Conservation (phyloP, 1,140 invertebrate species). For the Papilio machaon region DNA sequence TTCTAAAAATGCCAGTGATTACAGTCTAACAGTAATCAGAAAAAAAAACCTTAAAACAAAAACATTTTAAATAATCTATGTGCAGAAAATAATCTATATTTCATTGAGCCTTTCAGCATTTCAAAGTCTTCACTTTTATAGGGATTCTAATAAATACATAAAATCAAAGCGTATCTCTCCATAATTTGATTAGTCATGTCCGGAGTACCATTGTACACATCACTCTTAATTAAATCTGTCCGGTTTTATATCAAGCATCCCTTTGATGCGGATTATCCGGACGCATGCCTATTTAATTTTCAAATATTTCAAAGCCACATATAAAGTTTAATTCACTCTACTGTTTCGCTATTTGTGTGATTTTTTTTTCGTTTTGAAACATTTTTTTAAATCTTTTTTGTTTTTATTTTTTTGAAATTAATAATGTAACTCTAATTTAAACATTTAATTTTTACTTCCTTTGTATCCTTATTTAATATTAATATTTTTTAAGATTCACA, state of each 20-base stretch:
- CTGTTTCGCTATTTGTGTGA: neutral
- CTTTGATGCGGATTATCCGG: constrained; percentile 18
- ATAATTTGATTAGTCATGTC: constrained; percentile 33
- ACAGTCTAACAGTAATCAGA: too few relatives aligned
- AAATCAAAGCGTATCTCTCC: constrained; percentile 23
- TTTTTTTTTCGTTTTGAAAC: too few relatives aligned
- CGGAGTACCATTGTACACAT: constrained; percentile 32
- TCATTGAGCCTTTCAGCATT: neutral
- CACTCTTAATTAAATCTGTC: constrained; percentile 34
- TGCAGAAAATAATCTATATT: neutral
- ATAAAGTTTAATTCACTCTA: neutral
- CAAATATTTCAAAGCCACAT: constrained; percentile 8
- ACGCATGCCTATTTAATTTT: neutral
- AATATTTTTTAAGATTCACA: too few relatives aligned
- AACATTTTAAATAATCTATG: neutral
- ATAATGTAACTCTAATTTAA: too few relatives aligned
- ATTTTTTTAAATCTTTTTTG: too few relatives aligned
- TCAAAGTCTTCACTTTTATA: neutral
- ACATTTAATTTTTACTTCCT: too few relatives aligned
- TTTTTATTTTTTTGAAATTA: too few relatives aligned
- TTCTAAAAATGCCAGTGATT: too few relatives aligned
- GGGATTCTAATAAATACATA: constrained; percentile 26
- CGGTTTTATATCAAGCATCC: constrained; percentile 27
- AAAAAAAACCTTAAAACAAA: too few relatives aligned
- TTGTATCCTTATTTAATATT: too few relatives aligned